These are phyloP conservation scores for Thumatha senex DNA, from an alignment of 2,888 invertebrate species.

Conservation along the genomic window DNA sequence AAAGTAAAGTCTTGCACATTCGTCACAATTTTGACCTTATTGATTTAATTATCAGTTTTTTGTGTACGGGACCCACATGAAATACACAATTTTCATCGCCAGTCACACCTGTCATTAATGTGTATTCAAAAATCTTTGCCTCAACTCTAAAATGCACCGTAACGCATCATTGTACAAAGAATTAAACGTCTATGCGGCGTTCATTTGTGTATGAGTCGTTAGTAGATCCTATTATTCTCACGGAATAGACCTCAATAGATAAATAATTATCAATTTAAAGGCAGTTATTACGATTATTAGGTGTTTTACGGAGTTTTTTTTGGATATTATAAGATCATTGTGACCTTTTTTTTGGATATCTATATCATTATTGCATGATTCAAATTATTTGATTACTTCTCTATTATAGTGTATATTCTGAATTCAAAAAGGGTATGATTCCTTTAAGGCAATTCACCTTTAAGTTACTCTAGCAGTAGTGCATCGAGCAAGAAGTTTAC, in stretches of 20 bases:
- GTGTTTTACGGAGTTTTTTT: slow-evolving; percentile 16
- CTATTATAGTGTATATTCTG: no score
- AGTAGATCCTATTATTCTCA: slow-evolving; percentile 21
- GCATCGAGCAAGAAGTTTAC: no score
- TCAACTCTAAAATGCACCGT: slow-evolving; percentile 49
- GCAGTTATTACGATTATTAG: slow-evolving; percentile 3
- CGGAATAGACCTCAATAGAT: slow-evolving; percentile 17
- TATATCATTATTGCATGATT: neutral
- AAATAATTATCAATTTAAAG: slow-evolving; percentile 10
- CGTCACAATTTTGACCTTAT: neutral
- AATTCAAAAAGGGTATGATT: no score
- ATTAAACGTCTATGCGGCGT: slow-evolving; percentile 44
- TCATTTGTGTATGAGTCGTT: slow-evolving; percentile 6
- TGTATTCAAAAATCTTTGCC: slow-evolving; percentile 9
- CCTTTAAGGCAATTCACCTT: no score
- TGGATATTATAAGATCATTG: neutral
- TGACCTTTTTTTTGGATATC: neutral
- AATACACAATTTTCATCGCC: neutral
- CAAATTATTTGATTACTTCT: neutral
- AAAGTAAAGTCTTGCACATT: no score
- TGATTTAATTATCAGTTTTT: neutral
- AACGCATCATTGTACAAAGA: slow-evolving; percentile 49
- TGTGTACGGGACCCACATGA: neutral
- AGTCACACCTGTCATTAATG: neutral
- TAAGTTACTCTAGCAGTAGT: no score